Percentiles rank a stretch among this genome's conserved stretches.
Conservation (phyloP, 1,140 invertebrate genomes). For the Drosophila pectinifera region DNA sequence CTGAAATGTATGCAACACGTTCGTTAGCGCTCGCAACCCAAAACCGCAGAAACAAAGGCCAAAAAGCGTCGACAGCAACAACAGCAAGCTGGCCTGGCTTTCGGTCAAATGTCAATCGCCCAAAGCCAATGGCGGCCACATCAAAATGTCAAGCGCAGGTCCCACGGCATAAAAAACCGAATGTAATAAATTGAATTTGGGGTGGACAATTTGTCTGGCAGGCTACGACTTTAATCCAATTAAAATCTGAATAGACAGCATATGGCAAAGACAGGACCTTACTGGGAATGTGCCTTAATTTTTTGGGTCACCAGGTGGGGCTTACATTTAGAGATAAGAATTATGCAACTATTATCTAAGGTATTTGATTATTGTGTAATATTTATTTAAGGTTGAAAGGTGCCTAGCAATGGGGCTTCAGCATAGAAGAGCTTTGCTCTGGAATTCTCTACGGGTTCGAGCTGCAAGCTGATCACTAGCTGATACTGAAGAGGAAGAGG, state of each 20-base stretch:
- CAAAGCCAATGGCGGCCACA: slow-evolving; percentile 39
- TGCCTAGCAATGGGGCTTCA: too few relatives aligned
- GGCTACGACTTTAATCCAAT: slow-evolving; percentile 17
- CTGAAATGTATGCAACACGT: slow-evolving; percentile 59
- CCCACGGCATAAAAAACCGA: background rate
- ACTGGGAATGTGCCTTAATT: background rate
- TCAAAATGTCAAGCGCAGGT: slow-evolving; percentile 45
- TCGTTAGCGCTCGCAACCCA: slow-evolving; percentile 9
- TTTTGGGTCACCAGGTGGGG: background rate
- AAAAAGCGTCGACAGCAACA: slow-evolving; percentile 4
- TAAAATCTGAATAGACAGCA: slow-evolving; percentile 16
- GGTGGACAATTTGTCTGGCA: slow-evolving; percentile 29
- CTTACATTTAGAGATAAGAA: background rate
- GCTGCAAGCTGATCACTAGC: too few relatives aligned
- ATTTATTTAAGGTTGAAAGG: too few relatives aligned
- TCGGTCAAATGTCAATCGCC: slow-evolving; percentile 52
- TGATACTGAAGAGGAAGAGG: too few relatives aligned
- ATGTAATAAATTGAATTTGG: slow-evolving; percentile 22
- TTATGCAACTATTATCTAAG: background rate
- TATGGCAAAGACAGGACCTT: slow-evolving; percentile 1
- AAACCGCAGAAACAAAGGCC: slow-evolving; percentile 39
- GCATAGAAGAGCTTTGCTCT: too few relatives aligned
- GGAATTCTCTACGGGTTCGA: too few relatives aligned
- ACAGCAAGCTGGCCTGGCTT: slow-evolving; percentile 1
- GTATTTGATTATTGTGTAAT: background rate